Base-by-base conservation (phyloP, 2,797 vertebrate species). In the Microhierax caerulescens region DNA sequence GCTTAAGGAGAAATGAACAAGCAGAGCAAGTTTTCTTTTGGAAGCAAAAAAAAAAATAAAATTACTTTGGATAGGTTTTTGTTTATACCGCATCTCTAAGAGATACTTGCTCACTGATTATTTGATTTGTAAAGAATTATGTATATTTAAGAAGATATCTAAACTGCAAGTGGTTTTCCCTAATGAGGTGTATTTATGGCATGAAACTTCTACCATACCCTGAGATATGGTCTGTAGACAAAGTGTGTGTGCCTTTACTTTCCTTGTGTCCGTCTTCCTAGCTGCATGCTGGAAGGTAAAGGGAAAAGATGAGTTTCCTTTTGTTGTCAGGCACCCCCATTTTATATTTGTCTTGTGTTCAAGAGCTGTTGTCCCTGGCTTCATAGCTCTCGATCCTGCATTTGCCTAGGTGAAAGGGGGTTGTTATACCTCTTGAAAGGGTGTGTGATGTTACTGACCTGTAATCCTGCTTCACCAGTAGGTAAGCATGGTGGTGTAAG, bases 401-500 rank as follows among this genome's bases (percentile, higher is more conserved):
- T 64, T 60, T 77, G 50, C 13, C 20, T 45, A 30, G 43, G 7
- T 50, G 20, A 39, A 57, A 78, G n/a, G 30, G 21, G 14, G 39
- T n/a, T n/a, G n/a, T n/a, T n/a, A n/a, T 34, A 8, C 32, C 21
- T 59, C 56, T 56, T 17, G 32, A 39, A 43, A 45, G 56, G 41
- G 8, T 61, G n/a, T 2, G 41, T 10, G 47, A n/a, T 41, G 23
- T 22, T 72, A 32, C 30, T 37, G 81, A 34, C n/a, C 15, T 48
- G 37, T 10, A 67, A 43, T 24, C 19, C 8, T 3, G 2, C 24
- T 48, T 67, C 45, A 30, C 30, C 47, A 15, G 25, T 1, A 19
- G 41, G 60, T 39, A n/a, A 47, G n/a, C 21, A 10, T 0, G 0
- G 12, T 65, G 41, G 21, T 53, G 48, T 24, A 36, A 1, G 27